Percentiles rank a stretch among this genome's conserved stretches.
phyloP scores from a whole-genome alignment of 2,888 invertebrate species.

The Ypsolopha sequella region DNA sequence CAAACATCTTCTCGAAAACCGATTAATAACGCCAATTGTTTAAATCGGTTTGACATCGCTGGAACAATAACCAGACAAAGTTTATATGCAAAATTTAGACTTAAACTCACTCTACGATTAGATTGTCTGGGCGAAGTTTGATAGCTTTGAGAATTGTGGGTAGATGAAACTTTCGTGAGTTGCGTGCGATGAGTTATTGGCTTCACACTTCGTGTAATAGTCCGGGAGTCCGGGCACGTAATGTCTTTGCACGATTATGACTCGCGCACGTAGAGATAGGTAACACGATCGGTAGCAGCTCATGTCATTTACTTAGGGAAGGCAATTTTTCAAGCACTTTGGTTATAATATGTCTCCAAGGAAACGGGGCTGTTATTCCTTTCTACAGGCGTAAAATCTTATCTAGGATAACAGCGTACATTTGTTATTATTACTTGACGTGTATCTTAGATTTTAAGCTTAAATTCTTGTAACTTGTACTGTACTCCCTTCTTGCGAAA shows the following conservation, averaged over 20 bases:
- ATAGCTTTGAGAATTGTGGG: slow-evolving; percentile 51
- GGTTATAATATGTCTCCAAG: too few species aligned
- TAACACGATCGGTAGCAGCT: too few species aligned
- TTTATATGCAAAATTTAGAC: slow-evolving; percentile 58
- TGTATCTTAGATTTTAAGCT: too few species aligned
- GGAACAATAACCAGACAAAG: slow-evolving; percentile 53
- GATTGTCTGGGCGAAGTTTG: slow-evolving; percentile 57
- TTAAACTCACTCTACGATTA: slow-evolving; percentile 42
- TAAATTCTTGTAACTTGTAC: too few species aligned
- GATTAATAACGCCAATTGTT: slow-evolving; percentile 60
- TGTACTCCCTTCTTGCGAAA: too few species aligned
- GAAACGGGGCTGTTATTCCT: too few species aligned
- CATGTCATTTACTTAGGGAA: too few species aligned
- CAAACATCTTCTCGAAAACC: slow-evolving; percentile 34
- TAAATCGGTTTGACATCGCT: slow-evolving; percentile 51
- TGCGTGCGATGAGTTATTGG: slow-evolving; percentile 24
- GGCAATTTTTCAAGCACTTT: too few species aligned
- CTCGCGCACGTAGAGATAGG: too few species aligned
- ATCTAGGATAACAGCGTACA: too few species aligned
- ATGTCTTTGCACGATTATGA: neutral
- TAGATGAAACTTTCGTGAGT: slow-evolving; percentile 34
- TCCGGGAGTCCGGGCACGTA: neutral
- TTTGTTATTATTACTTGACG: too few species aligned
- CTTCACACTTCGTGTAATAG: neutral
- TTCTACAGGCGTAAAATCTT: too few species aligned